These are phyloP conservation scores for Drosophila funebris DNA, from an alignment of 1,140 invertebrate genomes.

Conservation along the genomic window DNA sequence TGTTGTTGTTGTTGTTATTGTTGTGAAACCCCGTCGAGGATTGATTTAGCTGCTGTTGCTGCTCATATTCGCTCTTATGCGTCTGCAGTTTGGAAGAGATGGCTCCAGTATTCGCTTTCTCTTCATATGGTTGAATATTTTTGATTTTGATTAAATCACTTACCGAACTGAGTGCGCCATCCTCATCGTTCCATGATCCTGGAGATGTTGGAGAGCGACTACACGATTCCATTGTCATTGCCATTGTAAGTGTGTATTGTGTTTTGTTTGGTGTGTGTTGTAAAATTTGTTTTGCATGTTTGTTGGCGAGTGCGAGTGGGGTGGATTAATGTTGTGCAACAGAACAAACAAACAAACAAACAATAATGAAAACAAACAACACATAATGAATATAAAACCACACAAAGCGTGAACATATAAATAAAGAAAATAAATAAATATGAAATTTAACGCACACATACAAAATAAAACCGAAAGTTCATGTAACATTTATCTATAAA, in stretches of 20 bases:
- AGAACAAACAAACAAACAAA: conserved; percentile 57
- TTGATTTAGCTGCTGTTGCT: conserved; percentile 63
- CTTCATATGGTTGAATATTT: too few species aligned
- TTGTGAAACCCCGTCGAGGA: conserved; percentile 47
- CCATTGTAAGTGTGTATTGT: conserved; percentile 26
- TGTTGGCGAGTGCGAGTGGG: conserved; percentile 67
- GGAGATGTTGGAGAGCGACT: conserved; percentile 83
- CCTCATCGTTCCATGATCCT: conserved; percentile 83
- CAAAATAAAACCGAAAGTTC: conserved; percentile 24
- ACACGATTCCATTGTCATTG: conserved; percentile 18
- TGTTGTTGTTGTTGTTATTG: conserved; percentile 55
- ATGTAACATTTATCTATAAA: not conserved
- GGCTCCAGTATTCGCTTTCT: not conserved
- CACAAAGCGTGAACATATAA: conserved; percentile 58
- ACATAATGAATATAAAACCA: conserved; percentile 62
- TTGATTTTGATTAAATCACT: conserved; percentile 26
- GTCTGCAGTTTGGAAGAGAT: conserved; percentile 41
- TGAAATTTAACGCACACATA: conserved; percentile 42
- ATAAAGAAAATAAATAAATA: conserved; percentile 48
- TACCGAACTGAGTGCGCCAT: conserved; percentile 78
- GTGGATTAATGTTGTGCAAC: conserved; percentile 68
- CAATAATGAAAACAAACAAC: conserved; percentile 75
- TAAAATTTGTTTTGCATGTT: conserved; percentile 65
- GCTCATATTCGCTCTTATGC: conserved; percentile 78
- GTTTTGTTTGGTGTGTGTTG: conserved; percentile 38